Conservation (phyloP, 2,888 invertebrate species). For the Platycheirus albimanus region DNA sequence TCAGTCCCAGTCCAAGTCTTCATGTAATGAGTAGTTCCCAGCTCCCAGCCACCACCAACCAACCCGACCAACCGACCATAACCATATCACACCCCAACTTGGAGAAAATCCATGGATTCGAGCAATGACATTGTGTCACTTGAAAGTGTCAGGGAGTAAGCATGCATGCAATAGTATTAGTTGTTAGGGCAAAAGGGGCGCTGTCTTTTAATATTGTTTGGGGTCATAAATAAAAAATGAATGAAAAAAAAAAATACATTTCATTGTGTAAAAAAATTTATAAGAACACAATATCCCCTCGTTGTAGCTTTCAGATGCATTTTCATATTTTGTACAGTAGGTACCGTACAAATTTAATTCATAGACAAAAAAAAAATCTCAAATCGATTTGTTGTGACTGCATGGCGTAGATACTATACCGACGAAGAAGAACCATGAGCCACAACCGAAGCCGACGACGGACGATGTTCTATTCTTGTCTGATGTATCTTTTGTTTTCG, state of each 20-base stretch:
- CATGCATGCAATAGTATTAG: slow-evolving; percentile 38
- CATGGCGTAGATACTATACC: not conserved
- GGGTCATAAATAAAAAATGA: slow-evolving; percentile 49
- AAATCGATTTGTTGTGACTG: slow-evolving; percentile 49
- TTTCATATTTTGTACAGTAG: no score
- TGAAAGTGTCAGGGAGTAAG: slow-evolving; percentile 55
- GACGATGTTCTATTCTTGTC: slow-evolving; percentile 46
- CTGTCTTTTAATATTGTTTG: slow-evolving; percentile 14
- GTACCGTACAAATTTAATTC: slow-evolving; percentile 27
- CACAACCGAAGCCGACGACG: not conserved
- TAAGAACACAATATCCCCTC: slow-evolving; percentile 18
- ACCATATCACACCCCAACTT: slow-evolving; percentile 42
- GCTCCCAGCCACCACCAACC: not conserved
- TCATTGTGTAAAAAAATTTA: slow-evolving; percentile 26
- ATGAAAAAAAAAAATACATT: slow-evolving; percentile 26
- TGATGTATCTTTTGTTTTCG: slow-evolving; percentile 4
- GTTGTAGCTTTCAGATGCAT: slow-evolving; percentile 24
- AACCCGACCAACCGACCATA: not conserved
- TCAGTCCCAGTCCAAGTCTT: not conserved
- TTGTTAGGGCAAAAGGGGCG: slow-evolving; percentile 31
- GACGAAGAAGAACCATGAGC: not conserved
- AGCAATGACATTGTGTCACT: slow-evolving; percentile 68
- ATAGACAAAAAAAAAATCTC: slow-evolving; percentile 9
- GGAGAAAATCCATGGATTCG: slow-evolving; percentile 33
- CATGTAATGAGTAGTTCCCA: slow-evolving; percentile 11